Conservation (phyloP, 1,140 invertebrate species). For the Drosophila ogumai region DNA sequence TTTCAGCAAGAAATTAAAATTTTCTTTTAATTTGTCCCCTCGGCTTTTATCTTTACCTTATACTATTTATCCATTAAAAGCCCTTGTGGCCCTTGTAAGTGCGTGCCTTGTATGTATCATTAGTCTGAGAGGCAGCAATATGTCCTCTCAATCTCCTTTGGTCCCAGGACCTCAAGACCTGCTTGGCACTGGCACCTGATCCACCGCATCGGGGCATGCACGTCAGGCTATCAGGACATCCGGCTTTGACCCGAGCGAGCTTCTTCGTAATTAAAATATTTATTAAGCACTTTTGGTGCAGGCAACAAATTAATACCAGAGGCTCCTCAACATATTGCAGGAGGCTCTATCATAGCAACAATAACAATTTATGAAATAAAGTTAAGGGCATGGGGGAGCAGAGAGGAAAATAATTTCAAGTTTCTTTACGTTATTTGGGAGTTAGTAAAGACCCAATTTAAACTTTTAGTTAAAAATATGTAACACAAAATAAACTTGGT, state of each 20-base stretch:
- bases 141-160: constrained; percentile 35
- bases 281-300: constrained; percentile 75
- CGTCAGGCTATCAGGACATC: constrained; percentile 1
- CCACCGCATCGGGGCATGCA: constrained; percentile 29
- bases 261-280: constrained; percentile 75
- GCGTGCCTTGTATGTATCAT: constrained; percentile 26
- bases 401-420: not conserved
- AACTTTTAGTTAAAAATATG: too few species aligned
- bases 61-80: constrained; percentile 39
- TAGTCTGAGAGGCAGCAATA: constrained; percentile 20
- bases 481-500: too few species aligned
- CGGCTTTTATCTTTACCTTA: constrained; percentile 14
- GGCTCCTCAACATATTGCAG: constrained; percentile 12
- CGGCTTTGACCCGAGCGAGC: constrained; percentile 22
- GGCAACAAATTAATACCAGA: constrained; percentile 73
- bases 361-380: constrained; percentile 37
- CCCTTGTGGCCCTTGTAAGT: constrained; percentile 8
- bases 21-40: not conserved
- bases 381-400: constrained; percentile 10
- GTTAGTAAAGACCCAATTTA: not conserved
- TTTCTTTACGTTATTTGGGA: not conserved
- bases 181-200: constrained; percentile 31
- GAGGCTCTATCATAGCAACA: not conserved
- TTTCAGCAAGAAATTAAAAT: not conserved
- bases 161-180: constrained; percentile 27